Base-by-base conservation (phyloP, 2,888 invertebrate genomes). In the Oeneis ivallda region DNA sequence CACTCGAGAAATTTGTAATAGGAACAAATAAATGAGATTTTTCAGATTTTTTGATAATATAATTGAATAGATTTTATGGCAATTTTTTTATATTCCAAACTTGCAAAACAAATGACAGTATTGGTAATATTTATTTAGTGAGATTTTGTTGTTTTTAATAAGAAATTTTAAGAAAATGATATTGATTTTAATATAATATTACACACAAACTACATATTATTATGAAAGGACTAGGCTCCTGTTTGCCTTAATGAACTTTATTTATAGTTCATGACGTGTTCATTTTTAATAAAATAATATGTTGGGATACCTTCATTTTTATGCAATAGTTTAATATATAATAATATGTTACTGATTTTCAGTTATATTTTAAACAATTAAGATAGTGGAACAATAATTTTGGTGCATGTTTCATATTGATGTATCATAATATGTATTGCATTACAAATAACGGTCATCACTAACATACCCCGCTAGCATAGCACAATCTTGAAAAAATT, bases 71-170 rank as follows among this genome's bases (percentile, higher is more conserved):
- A 54, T 39, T 17, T 54, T 54, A 15, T 41, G 39, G 37, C 15
- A 39, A 34, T 15, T 7, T 53, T 41, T 39, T 8, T n/a, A 52
- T 41, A 56, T 56, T 56, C 56, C 56, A 56, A 39, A 56, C 41
- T 8, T 56, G 56, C 56, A 56, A 56, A 39, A 56, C 41, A 56
- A 41, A 56, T 41, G 39, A 56, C 56, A 56, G 56, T 56, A 56
- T 56, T 56, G 56, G 41, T 56, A 56, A 56, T 56, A 56, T 56
- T 56, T 56, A 56, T 56, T 56, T 19, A 41, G 39, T 56, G 41
- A 56, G 56, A 41, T 56, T 19, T 56, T 56, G 52, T 56, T 56
- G 56, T 15, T 13, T 41, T 13, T 41, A 53, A 54, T 54, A 19
- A 39, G 19, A 54, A 54, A 54, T 54, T 54, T 54, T 54, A 54